phyloP scores from a whole-genome alignment of 2,113 vertebrate species.

The Caranx melampygus region DNA sequence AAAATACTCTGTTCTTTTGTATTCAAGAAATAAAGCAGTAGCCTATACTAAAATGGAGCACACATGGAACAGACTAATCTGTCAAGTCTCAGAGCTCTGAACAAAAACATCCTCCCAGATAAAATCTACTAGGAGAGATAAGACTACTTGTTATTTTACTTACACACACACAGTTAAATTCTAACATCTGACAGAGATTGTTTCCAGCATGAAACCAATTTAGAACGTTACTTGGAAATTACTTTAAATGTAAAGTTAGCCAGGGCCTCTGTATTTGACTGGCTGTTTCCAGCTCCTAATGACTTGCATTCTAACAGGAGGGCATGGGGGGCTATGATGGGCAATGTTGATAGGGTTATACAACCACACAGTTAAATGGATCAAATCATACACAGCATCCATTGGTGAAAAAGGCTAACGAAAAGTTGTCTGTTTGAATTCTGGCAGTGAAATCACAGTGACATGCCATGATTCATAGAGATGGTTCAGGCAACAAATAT shows the following conservation, averaged over 20 bases:
- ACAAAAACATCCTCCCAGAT: constrained; percentile 36
- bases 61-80: neutral
- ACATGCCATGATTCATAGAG: neutral
- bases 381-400: constrained; percentile 40
- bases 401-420: neutral
- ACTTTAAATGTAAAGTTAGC: constrained; percentile 27
- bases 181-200: constrained; percentile 46
- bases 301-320: too few species aligned
- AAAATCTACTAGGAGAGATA: neutral
- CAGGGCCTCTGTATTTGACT: constrained; percentile 50
- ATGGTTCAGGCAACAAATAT: neutral
- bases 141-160: neutral
- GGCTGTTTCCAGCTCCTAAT: neutral
- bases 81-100: neutral
- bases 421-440: constrained; percentile 11
- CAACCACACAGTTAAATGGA: constrained; percentile 41
- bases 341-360: constrained; percentile 48
- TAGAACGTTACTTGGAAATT: constrained; percentile 48
- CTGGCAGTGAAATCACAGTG: neutral
- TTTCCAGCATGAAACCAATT: constrained; percentile 64
- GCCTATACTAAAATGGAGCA: neutral
- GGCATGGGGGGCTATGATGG: neutral
- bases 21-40: neutral
- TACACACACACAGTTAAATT: neutral
- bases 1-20: neutral